Conservation (phyloP, 1,140 invertebrate genomes). For the Periplaneta americana region DNA sequence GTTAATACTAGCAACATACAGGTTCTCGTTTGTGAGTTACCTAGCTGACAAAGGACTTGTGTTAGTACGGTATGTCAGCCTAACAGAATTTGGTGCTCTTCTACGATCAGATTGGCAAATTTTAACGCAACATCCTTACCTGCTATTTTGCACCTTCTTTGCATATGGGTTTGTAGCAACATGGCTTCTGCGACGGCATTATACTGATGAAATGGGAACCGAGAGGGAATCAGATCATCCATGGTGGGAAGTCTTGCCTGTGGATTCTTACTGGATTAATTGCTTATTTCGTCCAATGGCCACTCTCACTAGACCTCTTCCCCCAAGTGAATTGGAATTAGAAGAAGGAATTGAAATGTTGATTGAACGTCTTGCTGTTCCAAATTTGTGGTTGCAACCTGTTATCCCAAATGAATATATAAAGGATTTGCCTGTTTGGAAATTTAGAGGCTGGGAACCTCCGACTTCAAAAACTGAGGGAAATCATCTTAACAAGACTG, state of each 20-base stretch:
- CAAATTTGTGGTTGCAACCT: slow-evolving; percentile 44
- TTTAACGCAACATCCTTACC: slow-evolving; percentile 15
- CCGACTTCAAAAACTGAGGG: neutral
- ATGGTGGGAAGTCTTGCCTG: slow-evolving; percentile 30
- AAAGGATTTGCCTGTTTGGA: slow-evolving; percentile 46
- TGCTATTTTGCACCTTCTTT: slow-evolving; percentile 16
- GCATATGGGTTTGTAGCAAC: neutral
- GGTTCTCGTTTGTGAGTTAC: slow-evolving; percentile 26
- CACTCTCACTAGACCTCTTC: slow-evolving; percentile 23
- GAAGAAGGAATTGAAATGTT: slow-evolving; percentile 34
- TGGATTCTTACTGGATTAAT: slow-evolving; percentile 28
- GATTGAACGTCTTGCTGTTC: slow-evolving; percentile 39
- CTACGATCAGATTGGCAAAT: slow-evolving; percentile 20
- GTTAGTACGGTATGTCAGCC: slow-evolving; percentile 15
- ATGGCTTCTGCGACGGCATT: neutral
- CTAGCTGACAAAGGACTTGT: slow-evolving; percentile 15
- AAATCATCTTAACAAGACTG: neutral
- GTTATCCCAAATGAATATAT: slow-evolving; percentile 42
- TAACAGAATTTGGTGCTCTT: slow-evolving; percentile 20
- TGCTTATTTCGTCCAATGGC: slow-evolving; percentile 35
- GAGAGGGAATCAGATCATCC: neutral
- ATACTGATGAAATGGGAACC: neutral
- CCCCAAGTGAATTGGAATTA: slow-evolving; percentile 30
- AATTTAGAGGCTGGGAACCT: slow-evolving; percentile 27
- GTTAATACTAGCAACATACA: slow-evolving; percentile 34